Evolutionary conservation across 2,113 vertebrate genomes (phyloP), one percentile per base, ranked within the genome.

Genomic region (Toxotes jaculatrix): DNA sequence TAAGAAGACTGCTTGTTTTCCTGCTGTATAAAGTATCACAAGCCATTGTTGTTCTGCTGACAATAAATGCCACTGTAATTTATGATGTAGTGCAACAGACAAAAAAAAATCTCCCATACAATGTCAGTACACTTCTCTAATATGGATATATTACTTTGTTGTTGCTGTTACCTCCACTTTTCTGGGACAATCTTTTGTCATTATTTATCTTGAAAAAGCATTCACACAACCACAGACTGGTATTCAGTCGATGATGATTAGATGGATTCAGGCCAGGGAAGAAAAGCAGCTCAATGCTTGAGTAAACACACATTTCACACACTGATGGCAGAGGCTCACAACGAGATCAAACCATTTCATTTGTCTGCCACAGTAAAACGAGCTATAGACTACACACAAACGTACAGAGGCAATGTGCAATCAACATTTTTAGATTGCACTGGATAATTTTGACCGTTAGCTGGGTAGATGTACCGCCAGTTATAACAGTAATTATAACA

Each of bases 241-340:
- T 36, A 73, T 66, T 55, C 74, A 72, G 70, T 61, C 10, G 40
- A 74, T 40, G 36, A 57, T 61, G 31, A 79, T 76, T 56, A 17
- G 36, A 80, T 70, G 23, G 34, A 83, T 75, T 77, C 56, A 56
- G 67, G 68, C 59, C 69, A 45, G 38, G 21, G 23, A 55, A 45
- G 67, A 84, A 85, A 85, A 87, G 68, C 71, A 77, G 59, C 45
- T 70, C 34, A 56, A 65, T 82, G 49, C 59, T 80, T 76, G 53
- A 82, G 71, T 73, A 90, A 91, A 91, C 78, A 83, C 70, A 74
- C 45, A 65, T 70, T 77, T 83, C 38, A 79, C 17, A 72, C 34
- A 10, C 31, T 62, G 80, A 75, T 53, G 45, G n/a, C 51, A 23
- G 73, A 31, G 6, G 23, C 23, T 74, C 42, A 63, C 31, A 62